These are phyloP conservation scores for Scaptomyza graminum DNA, from an alignment of 1,140 invertebrate genomes.

Conservation along the genomic window DNA sequence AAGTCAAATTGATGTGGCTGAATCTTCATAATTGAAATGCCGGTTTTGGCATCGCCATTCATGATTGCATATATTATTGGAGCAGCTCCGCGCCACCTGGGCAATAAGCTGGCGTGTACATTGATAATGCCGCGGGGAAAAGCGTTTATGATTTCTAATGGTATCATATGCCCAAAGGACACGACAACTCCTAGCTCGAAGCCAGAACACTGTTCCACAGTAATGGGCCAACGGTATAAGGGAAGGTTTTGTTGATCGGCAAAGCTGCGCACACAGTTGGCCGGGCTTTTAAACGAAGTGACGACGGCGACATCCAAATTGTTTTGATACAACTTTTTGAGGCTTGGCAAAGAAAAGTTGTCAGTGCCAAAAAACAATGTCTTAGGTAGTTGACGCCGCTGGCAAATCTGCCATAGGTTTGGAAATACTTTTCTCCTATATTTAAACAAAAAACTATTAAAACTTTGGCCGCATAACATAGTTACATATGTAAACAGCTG, in stretches of 20 bases:
- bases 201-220: slow-evolving; percentile 59
- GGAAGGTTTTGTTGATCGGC: slow-evolving; percentile 84
- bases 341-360: slow-evolving; percentile 87
- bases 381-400: slow-evolving; percentile 37
- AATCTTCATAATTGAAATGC: slow-evolving; percentile 95
- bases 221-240: slow-evolving; percentile 86
- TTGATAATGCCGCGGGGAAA: slow-evolving; percentile 93
- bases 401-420: neutral
- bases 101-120: slow-evolving; percentile 95
- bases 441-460: slow-evolving; percentile 52
- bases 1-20: slow-evolving; percentile 94
- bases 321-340: slow-evolving; percentile 71
- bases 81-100: slow-evolving; percentile 94
- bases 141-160: slow-evolving; percentile 86
- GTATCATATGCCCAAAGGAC: slow-evolving; percentile 90
- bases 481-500: slow-evolving; percentile 16
- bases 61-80: slow-evolving; percentile 86
- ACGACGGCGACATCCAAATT: slow-evolving; percentile 85
- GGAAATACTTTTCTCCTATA: slow-evolving; percentile 59
- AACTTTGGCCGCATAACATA: slow-evolving; percentile 51
- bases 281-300: slow-evolving; percentile 84
- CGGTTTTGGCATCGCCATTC: slow-evolving; percentile 92
- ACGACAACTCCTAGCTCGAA: slow-evolving; percentile 89
- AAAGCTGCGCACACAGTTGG: slow-evolving; percentile 84
- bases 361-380: slow-evolving; percentile 89